Base-by-base conservation (phyloP, 2,888 invertebrate genomes). In the Papilio demoleus region DNA sequence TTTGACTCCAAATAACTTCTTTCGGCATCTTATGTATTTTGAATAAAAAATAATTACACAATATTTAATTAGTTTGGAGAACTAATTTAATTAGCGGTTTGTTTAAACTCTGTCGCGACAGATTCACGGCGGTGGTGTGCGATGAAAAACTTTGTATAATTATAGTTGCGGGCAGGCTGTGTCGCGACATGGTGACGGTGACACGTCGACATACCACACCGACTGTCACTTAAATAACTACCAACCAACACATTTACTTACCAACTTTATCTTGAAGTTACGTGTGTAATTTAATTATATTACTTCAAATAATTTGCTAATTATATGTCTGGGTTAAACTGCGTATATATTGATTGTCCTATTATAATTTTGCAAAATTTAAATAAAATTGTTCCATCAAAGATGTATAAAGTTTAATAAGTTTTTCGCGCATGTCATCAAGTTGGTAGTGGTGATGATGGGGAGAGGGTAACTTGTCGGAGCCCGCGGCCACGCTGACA, bases 141-240 rank as follows among this genome's bases (percentile, higher is more conserved):
- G 53, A 19, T 50, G 50, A 31, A 34, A 53, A 67, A 67, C 53
- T 61, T 67, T 61, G 53, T 19, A 62, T 62, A 67, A 67, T 67
- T 67, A 67, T 62, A 62, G 62, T 67, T 61, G 53, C 40, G 67
- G 27, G 47, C 19, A 61, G 40, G 36, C 38, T 19, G 24, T 50
- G 50, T 22, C 60, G 60, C 6, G 31, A 31, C 31, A 31, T 31
- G 31, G 4, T 31, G n/a, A n/a, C 31, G 31, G 4, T 6, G 38
- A 27, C 19, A 27, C 36, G 45, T 22, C 34, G 65, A 47, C 65
- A 59, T 38, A 38, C 38, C 9, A 40, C 61, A 38, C 61, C 11
- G 45, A n/a, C 11, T 22, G 47, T 19, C 47, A 47, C 47, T 19
- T 22, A 47, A 47, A 19, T 11, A 47, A 47, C 47, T 22, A 22